phyloP scores from a whole-genome alignment of 1,140 invertebrate genomes.

The Thaumetopoea pityocampa region DNA sequence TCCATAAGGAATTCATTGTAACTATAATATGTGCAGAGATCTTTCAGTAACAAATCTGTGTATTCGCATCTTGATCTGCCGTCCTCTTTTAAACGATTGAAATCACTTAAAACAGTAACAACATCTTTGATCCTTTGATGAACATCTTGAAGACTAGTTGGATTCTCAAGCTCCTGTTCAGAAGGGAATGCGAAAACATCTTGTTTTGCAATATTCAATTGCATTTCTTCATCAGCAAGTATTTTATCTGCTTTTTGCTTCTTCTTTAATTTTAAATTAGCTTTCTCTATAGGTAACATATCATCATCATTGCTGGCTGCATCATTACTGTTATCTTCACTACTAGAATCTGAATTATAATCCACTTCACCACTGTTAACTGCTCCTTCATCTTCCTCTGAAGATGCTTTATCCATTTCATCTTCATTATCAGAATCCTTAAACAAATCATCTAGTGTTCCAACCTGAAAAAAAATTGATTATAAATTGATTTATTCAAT shows the following conservation, averaged over 20 bases:
- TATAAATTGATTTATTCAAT: conserved; percentile 7
- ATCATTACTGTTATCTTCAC: conserved; percentile 53
- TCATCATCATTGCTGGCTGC: conserved; percentile 78
- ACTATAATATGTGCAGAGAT: conserved; percentile 96
- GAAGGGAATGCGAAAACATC: conserved; percentile 87
- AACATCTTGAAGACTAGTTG: conserved; percentile 87
- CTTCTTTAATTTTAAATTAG: conserved; percentile 87
- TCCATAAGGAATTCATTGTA: conserved; percentile 98
- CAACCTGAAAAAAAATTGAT: conserved; percentile 48
- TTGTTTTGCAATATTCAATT: conserved; percentile 84
- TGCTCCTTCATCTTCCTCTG: conserved; percentile 49
- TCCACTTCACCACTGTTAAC: conserved; percentile 42
- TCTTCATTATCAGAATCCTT: conserved; percentile 65
- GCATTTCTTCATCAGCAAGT: conserved; percentile 87
- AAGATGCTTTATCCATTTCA: conserved; percentile 43
- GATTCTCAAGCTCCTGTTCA: conserved; percentile 83
- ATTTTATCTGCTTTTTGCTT: conserved; percentile 83
- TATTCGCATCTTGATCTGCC: conserved; percentile 90
- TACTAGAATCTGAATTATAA: conserved; percentile 71
- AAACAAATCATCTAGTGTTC: conserved; percentile 68
- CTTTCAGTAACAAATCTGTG: conserved; percentile 84
- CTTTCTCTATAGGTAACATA: conserved; percentile 91
- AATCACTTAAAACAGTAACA: conserved; percentile 91
- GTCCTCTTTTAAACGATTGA: conserved; percentile 86
- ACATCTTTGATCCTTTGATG: conserved; percentile 95